Evolutionary conservation across 1,140 invertebrate genomes (phyloP).

Genomic region (Telenomus remus): DNA sequence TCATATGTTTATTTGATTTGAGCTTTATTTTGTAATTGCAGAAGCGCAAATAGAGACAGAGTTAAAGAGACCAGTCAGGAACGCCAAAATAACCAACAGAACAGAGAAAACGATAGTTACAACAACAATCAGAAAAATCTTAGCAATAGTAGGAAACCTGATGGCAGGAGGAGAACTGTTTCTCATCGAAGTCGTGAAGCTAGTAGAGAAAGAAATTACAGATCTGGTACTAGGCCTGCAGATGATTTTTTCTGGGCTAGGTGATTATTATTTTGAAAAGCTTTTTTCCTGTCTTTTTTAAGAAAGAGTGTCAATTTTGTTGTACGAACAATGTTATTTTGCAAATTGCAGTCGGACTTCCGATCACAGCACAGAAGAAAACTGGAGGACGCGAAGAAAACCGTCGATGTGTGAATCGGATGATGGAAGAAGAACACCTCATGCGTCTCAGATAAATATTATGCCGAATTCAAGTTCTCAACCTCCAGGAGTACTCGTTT

Average conservation of each 20-base stretch:
- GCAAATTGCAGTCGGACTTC: constrained; percentile 28
- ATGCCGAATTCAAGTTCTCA: constrained; percentile 56
- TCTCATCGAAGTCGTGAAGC: constrained; percentile 70
- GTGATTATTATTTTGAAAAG: constrained; percentile 39
- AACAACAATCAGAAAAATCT: constrained; percentile 71
- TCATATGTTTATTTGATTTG: constrained; percentile 1
- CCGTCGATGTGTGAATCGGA: constrained; percentile 69
- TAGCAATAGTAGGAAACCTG: constrained; percentile 62
- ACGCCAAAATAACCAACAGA: constrained; percentile 72
- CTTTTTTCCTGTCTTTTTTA: background rate
- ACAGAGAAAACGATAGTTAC: constrained; percentile 69
- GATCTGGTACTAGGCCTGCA: constrained; percentile 59
- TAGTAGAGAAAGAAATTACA: constrained; percentile 71
- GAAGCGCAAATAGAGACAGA: constrained; percentile 67
- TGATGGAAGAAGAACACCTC: constrained; percentile 65
- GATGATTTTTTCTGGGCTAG: constrained; percentile 67
- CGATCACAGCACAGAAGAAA: constrained; percentile 61
- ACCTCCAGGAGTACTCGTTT: constrained; percentile 69
- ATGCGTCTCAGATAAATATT: constrained; percentile 57
- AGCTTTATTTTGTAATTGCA: constrained; percentile 36
- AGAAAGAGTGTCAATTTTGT: background rate
- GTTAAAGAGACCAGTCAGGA: constrained; percentile 68
- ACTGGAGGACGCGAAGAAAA: constrained; percentile 72
- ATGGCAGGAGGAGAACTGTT: constrained; percentile 63
- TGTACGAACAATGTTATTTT: constrained; percentile 8